These are phyloP conservation scores for Lontra canadensis DNA, from an alignment of 2,113 vertebrate genomes.

Conservation along the genomic window DNA sequence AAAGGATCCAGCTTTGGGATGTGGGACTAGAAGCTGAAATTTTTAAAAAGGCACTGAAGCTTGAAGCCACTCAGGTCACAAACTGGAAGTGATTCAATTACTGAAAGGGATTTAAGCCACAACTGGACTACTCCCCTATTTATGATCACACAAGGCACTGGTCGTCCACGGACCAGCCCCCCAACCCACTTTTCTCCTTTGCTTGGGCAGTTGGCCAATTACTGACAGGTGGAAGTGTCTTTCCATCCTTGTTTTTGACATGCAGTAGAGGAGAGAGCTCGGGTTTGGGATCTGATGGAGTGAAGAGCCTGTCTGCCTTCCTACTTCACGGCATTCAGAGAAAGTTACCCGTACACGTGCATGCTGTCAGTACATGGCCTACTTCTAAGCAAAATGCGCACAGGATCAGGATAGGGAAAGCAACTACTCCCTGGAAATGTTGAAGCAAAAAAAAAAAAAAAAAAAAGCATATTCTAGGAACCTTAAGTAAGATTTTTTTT, in stretches of 20 bases:
- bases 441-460: conserved; percentile 29
- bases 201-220: not conserved
- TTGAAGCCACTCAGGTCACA: not conserved
- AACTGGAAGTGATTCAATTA: not conserved
- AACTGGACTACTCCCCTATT: not conserved
- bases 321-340: not conserved
- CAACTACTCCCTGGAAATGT: not conserved
- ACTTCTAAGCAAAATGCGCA: not conserved
- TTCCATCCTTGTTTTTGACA: not conserved
- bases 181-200: not conserved
- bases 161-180: too few species aligned
- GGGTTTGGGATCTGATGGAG: not conserved
- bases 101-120: not conserved
- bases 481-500: conserved; percentile 28
- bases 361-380: not conserved
- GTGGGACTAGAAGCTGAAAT: not conserved
- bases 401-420: not conserved
- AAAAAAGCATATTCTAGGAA: conserved; percentile 25
- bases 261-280: not conserved
- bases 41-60: not conserved
- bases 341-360: fast-evolving
- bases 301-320: not conserved
- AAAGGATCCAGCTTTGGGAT: not conserved
- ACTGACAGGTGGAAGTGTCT: not conserved
- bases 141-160: not conserved